Percentiles rank a stretch among this genome's conserved stretches.
phyloP scores from a whole-genome alignment of 2,113 vertebrate species.

The Budorcas taxicolor region DNA sequence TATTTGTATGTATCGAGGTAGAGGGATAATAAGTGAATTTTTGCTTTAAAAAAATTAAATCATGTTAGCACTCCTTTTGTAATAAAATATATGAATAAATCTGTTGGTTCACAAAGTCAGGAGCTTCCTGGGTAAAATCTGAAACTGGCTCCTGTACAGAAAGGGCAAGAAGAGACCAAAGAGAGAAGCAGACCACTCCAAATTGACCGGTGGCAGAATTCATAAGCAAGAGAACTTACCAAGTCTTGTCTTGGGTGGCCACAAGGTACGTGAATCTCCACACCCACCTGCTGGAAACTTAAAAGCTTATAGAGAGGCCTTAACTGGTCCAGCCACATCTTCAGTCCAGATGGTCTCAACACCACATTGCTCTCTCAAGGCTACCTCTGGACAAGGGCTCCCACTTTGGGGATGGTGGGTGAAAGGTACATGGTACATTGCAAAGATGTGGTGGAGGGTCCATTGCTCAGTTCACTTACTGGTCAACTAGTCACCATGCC shows the following conservation, averaged over 20 bases:
- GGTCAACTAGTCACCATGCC: not conserved
- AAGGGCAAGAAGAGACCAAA: not conserved
- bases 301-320: not conserved
- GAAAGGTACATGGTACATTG: not conserved
- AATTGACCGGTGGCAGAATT: not conserved
- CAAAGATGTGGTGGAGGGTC: not conserved
- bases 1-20: not conserved
- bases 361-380: not conserved
- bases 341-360: not conserved
- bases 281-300: rapidly evolving
- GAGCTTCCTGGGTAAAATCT: not conserved
- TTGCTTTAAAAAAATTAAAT: not conserved
- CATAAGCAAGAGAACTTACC: not conserved
- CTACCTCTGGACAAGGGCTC: not conserved
- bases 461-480: not conserved
- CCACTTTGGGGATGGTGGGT: not conserved
- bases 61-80: not conserved
- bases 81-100: not conserved
- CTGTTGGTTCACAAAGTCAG: not conserved
- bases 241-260: not conserved
- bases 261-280: not conserved
- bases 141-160: not conserved
- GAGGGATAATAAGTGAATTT: not conserved
- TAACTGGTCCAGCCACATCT: not conserved
- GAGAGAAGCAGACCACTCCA: not conserved